A percentile compares a stretch with the other conserved stretches of the same genome.
Evolutionary conservation across 2,888 invertebrate species (phyloP).

Genomic region (Diplazon laetatorius): DNA sequence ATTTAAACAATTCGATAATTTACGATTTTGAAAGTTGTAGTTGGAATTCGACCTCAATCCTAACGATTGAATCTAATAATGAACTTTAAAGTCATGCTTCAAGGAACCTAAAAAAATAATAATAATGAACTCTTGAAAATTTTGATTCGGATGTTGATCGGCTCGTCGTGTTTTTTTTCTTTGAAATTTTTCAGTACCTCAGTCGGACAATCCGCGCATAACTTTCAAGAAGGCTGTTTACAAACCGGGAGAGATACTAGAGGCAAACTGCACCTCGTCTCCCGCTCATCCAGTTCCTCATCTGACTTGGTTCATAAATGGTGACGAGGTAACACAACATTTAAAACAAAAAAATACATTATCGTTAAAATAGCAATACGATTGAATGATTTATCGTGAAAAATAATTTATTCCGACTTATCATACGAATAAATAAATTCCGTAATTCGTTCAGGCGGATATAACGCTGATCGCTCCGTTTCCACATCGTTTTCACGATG

Average conservation of each 20-base stretch:
- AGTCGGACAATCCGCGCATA: conserved; percentile 88
- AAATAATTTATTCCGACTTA: too few relatives aligned
- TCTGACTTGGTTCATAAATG: conserved; percentile 91
- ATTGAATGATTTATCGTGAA: too few relatives aligned
- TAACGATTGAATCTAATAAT: too few relatives aligned
- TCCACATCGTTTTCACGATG: conserved; percentile 73
- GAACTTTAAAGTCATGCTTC: too few relatives aligned
- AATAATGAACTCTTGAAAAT: too few relatives aligned
- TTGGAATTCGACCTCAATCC: too few relatives aligned
- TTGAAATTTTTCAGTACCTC: conserved; percentile 84
- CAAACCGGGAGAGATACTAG: conserved; percentile 87
- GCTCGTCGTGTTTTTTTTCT: conserved; percentile 25
- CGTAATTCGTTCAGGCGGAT: conserved; percentile 71
- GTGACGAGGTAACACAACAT: conserved; percentile 88
- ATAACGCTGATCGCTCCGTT: conserved; percentile 74
- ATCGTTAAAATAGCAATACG: too few relatives aligned
- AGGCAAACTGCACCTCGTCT: conserved; percentile 90
- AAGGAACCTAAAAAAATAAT: too few relatives aligned
- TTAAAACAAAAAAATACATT: too few relatives aligned
- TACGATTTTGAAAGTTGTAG: too few relatives aligned
- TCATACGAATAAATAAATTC: too few relatives aligned
- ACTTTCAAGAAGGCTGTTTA: conserved; percentile 88
- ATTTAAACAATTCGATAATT: too few relatives aligned
- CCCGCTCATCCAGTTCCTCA: conserved; percentile 89
- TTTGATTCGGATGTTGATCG: neutral